Evolutionary conservation across 2,888 invertebrate species (phyloP).

Genomic region (Plutella xylostella): DNA sequence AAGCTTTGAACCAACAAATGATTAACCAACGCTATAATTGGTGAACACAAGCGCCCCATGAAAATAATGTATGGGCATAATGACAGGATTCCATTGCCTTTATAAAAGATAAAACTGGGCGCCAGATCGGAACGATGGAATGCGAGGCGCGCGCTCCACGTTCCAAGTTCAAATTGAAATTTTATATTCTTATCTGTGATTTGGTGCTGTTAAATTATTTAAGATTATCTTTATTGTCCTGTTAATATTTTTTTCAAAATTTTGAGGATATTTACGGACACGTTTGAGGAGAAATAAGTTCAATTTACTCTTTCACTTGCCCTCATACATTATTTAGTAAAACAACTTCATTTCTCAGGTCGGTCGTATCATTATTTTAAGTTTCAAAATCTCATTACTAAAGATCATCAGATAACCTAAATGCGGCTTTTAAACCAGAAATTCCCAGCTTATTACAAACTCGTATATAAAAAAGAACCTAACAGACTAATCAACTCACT

Average conservation of each 20-base stretch:
- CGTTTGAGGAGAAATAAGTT: no score
- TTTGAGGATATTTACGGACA: no score
- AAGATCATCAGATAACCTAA: constrained; percentile 48
- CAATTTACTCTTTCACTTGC: no score
- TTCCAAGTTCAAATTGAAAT: constrained; percentile 17
- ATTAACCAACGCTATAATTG: no score
- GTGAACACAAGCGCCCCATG: constrained; percentile 44
- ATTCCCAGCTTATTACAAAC: constrained; percentile 10
- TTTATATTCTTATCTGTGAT: constrained; percentile 14
- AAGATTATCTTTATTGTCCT: constrained; percentile 7
- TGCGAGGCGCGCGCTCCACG: constrained; percentile 23
- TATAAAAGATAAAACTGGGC: constrained; percentile 34
- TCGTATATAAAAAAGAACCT: constrained; percentile 12
- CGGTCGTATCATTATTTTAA: constrained; percentile 30
- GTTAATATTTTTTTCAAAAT: no score
- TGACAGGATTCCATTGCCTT: constrained; percentile 45
- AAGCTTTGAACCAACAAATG: no score
- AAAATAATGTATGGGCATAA: constrained; percentile 50
- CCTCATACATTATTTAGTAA: constrained; percentile 10
- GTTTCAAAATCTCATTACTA: constrained; percentile 41
- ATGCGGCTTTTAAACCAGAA: constrained; percentile 30
- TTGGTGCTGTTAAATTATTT: constrained; percentile 10
- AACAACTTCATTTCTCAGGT: constrained; percentile 39
- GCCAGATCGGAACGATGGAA: constrained; percentile 46
- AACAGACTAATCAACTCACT: constrained; percentile 20